These are phyloP conservation scores for Paedocypris sp. DNA, from an alignment of 2,113 vertebrate genomes.

Conservation along the genomic window DNA sequence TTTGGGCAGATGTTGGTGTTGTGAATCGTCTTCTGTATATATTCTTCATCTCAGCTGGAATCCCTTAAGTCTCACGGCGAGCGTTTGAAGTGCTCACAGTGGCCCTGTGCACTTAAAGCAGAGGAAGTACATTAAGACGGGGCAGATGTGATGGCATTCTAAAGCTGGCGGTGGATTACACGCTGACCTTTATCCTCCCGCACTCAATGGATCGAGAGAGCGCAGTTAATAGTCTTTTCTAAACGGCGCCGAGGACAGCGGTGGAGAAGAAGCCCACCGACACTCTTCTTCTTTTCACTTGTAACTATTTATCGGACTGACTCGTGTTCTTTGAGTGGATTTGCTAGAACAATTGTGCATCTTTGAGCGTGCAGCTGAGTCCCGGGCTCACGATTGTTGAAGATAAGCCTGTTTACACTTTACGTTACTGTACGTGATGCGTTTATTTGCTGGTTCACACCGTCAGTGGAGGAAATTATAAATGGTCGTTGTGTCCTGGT, in stretches of 20 bases:
- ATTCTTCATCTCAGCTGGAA: conserved; percentile 32
- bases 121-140: conserved; percentile 27
- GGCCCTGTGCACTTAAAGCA: conserved; percentile 24
- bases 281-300: conserved; percentile 8
- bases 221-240: conserved; percentile 18
- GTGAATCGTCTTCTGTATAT: conserved; percentile 31
- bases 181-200: conserved; percentile 14
- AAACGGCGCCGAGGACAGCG: background rate
- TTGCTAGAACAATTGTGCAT: conserved; percentile 13
- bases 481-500: no score
- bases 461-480: background rate
- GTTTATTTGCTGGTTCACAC: background rate
- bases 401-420: background rate
- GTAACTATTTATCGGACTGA: conserved; percentile 28
- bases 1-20: background rate
- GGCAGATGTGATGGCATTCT: conserved; percentile 16
- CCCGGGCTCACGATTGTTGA: background rate
- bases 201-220: conserved; percentile 7
- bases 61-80: conserved; percentile 18
- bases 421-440: background rate
- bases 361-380: conserved; percentile 5
- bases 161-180: conserved; percentile 27
- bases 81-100: conserved; percentile 21
- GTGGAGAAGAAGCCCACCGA: background rate
- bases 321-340: conserved; percentile 24